Evolutionary conservation across 2,113 vertebrate species (phyloP), one percentile per base, ranked within the genome.

Genomic region (Grammomys dolichurus): DNA sequence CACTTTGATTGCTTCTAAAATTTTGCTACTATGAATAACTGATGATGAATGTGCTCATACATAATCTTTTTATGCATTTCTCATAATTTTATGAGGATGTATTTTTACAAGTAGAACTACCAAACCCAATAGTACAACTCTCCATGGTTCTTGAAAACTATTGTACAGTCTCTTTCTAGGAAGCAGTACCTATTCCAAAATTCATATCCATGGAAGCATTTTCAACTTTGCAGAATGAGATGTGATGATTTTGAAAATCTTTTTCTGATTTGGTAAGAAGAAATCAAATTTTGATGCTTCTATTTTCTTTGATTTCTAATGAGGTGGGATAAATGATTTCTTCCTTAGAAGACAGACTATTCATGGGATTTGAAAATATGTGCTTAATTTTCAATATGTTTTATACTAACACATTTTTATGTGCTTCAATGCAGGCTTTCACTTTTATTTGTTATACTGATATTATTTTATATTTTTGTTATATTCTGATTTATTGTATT

Each of bases 1-100:
- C 22, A 89, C 70, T 95, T 90, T 93, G 36, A 70, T 63, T 95
- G 20, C n/a, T 85, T 96, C 58, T 91, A 87, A 92, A 76, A 65
- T 76, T 90, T 92, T 72, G 58, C 56, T 65, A n/a, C 87, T 69
- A 65, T 88, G 81, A 95, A 87, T 88, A 90, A 84, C 17, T 58
- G 48, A 87, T 67, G 46, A 70, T 87, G 16, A 93, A 86, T 72
- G 70, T 6, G 1, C 58, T 95, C 90, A 60, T 7, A 51, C 1
- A 16, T 48, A 63, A 73, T 78, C 48, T 93, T 90, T 54, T 65
- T 33, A 93, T 60, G 22, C 33, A 91, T 75, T 84, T 91, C 54
- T 77, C n/a, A 84, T 75, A 88, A 90, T 56, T 96, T 97, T 56
- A 10, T 51, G 10, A 84, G 60, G 48, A 7, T 77, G 26, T 87